Evolutionary conservation across 2,797 vertebrate genomes (phyloP), one percentile per base, ranked within the genome.

Genomic region (Diglossa cyanea): DNA sequence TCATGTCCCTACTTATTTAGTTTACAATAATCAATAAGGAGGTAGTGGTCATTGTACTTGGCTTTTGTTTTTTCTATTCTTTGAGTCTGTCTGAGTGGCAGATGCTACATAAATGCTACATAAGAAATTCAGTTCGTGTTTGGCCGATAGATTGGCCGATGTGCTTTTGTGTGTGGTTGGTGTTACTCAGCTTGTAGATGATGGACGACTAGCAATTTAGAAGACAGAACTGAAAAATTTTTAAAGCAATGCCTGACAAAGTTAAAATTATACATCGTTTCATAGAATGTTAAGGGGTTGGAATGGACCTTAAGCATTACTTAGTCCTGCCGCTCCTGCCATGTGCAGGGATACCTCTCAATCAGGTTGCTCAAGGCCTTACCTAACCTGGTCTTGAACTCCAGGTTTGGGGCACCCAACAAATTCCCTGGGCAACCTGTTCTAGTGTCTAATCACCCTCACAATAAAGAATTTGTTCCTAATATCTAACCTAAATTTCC

Each of bases 341-440:
- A 7, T 26, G 14, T 33, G 17, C n/a, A 39, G 28, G n/a, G 24
- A 33, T 37, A 21, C 7, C 14, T 63, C 21, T 17, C 44, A 31
- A 23, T 10, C 14, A 51, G 11, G 28, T 17, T 70, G 28, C 24
- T 70, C 50, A 50, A 44, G 28, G 14, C 9, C 17, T 48, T 42
- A 6, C 7, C 28, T 26, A 44, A 50, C 1, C 35, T 2, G 1
- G 6, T 7, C 24, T 76, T 3, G 14, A 70, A 7, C 24, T 71
- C 28, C 24, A 45, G 17, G 11, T 3, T 9, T 45, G 20, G 24
- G 14, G 8, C 20, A 45, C 16, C 25, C 12, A 31, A 39, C 25
- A 44, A 3, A 26, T 5, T 70, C 8, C 12, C 12, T 35, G 14
- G 17, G 8, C 20, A 51, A 13, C 20, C 1, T 18, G 17, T 51